These are phyloP conservation scores for Dryocosmus kuriphilus DNA, from an alignment of 2,888 invertebrate genomes.

Conservation along the genomic window DNA sequence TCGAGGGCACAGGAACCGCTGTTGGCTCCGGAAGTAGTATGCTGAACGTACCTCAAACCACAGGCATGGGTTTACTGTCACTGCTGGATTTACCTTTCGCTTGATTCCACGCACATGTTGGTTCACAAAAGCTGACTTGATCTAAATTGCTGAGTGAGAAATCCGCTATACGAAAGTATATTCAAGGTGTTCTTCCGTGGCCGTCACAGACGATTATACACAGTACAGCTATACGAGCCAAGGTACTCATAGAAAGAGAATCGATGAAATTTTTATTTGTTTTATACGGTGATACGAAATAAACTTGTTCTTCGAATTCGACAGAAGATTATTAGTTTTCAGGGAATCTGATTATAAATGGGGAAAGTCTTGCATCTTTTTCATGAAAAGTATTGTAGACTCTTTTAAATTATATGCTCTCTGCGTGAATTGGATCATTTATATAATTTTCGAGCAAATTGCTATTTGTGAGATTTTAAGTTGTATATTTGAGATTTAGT, in stretches of 20 bases:
- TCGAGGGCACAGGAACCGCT: conserved; percentile 28
- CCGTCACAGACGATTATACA: not conserved
- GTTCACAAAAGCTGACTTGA: conserved; percentile 35
- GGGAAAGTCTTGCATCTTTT: not conserved
- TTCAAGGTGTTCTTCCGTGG: not conserved
- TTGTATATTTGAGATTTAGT: not conserved
- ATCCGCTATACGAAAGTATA: not conserved
- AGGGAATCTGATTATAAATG: not conserved
- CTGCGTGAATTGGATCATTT: not conserved
- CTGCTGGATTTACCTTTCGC: conserved; percentile 37
- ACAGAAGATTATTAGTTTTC: not conserved
- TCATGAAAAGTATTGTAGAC: not conserved
- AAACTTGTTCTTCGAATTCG: not conserved
- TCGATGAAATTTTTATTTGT: not conserved
- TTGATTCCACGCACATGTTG: conserved; percentile 13
- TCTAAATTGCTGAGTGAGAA: conserved; percentile 23
- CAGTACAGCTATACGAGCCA: not conserved
- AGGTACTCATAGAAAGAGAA: not conserved
- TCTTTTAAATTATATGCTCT: not conserved
- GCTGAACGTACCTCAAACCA: conserved; percentile 7
- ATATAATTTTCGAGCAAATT: not conserved
- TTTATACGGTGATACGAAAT: not conserved
- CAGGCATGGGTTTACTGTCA: conserved; percentile 30
- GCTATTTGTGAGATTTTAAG: not conserved
- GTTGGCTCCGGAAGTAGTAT: conserved; percentile 23